A percentile compares a stretch with the other conserved stretches of the same genome.
Evolutionary conservation across 2,888 invertebrate species (phyloP).

Genomic region (Machimus atricapillus): DNA sequence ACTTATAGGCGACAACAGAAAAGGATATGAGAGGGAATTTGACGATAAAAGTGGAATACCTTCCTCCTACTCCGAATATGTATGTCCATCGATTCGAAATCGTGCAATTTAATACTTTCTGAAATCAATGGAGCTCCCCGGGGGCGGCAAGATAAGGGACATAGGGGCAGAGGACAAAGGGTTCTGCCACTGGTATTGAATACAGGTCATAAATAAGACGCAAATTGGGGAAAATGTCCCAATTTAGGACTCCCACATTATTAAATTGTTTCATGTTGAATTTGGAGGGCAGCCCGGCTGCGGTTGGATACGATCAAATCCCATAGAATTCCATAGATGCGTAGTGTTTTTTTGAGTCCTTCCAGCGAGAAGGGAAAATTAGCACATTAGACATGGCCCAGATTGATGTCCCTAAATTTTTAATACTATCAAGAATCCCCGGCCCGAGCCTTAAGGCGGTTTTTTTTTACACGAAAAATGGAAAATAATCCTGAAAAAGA

Average conservation of each 20-base stretch:
- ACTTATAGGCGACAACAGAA: neutral
- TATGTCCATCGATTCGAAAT: neutral
- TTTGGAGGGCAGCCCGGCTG: neutral
- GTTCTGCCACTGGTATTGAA: neutral
- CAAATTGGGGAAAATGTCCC: slow-evolving; percentile 1
- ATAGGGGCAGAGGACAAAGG: neutral
- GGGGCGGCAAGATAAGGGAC: neutral
- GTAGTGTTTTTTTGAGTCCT: neutral
- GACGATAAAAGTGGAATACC: neutral
- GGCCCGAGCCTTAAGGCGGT: neutral
- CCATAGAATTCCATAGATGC: neutral
- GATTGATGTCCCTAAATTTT: neutral
- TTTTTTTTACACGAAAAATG: neutral
- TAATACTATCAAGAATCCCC: neutral
- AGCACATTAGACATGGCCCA: neutral
- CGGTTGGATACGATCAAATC: neutral
- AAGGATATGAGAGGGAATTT: neutral
- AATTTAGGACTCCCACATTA: slow-evolving; percentile 14
- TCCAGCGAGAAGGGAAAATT: neutral
- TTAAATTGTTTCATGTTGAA: slow-evolving; percentile 14
- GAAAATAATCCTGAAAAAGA: neutral
- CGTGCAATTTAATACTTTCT: neutral
- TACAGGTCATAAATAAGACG: neutral
- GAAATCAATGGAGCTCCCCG: neutral
- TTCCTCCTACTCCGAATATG: neutral